A percentile compares a stretch with the other conserved stretches of the same genome.
Conservation (phyloP, 2,888 invertebrate genomes). For the Polymixis lichenea region DNA sequence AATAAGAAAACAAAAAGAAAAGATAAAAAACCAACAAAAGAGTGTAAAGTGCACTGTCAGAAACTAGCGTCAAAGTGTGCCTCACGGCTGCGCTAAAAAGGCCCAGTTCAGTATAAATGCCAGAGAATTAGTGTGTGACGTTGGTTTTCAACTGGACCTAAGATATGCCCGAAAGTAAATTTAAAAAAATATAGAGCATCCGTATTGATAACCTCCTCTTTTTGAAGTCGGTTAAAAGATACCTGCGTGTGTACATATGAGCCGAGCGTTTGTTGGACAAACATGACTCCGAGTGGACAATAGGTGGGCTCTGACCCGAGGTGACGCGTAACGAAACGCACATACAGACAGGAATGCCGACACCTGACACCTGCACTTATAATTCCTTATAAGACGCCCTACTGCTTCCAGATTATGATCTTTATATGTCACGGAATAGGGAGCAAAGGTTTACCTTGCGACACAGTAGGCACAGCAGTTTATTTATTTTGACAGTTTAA, state of each 20-base stretch:
- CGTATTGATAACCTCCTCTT: no score
- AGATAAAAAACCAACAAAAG: no score
- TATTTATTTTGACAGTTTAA: constrained; percentile 60
- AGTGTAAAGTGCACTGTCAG: no score
- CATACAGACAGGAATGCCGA: constrained; percentile 65
- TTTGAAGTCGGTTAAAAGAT: constrained; percentile 36
- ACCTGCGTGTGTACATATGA: constrained; percentile 19
- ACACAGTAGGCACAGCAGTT: constrained; percentile 13
- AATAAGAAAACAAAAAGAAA: no score
- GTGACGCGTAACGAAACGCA: constrained; percentile 32
- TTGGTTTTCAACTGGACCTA: no score
- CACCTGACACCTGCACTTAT: constrained; percentile 73
- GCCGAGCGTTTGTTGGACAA: constrained; percentile 24
- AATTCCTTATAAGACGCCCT: constrained; percentile 52
- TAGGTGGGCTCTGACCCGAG: not conserved
- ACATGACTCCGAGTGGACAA: constrained; percentile 20
- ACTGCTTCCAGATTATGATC: constrained; percentile 50
- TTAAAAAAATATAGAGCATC: no score
- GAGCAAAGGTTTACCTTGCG: constrained; percentile 30
- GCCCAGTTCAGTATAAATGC: no score
- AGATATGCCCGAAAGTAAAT: no score
- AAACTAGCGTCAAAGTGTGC: no score
- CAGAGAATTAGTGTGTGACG: no score
- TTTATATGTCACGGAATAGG: constrained; percentile 52
- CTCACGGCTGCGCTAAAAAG: no score